Evolutionary conservation across 2,888 invertebrate genomes (phyloP), one percentile per base, ranked within the genome.

Genomic region (Athetis lepigone): DNA sequence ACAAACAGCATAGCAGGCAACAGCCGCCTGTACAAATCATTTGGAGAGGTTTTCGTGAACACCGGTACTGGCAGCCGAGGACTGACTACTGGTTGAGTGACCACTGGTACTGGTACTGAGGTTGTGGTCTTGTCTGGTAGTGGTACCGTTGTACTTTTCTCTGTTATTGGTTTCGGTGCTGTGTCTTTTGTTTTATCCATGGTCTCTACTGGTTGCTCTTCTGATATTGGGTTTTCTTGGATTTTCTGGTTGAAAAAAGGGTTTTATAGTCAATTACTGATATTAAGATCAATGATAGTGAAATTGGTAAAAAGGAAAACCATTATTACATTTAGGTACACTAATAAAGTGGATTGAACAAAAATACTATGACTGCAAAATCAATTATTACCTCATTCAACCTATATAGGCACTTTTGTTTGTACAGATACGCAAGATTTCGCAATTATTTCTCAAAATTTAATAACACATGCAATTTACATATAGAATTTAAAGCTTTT

Each of bases 1-100:
- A 97, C 95, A 92, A 97, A 98, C 73, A 97, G 93, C 47, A 97
- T 96, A 33, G 97, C 96, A 0, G 97, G 97, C 83, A 97, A 89
- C 64, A 97, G 90, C 72, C 92, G 90, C 57, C 95, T 86, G 63
- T 93, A 95, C 66, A 95, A 61, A 23, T 95, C 95, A 83, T 93
- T 93, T 0, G 94, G 94, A 0, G 92, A 86, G 1, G 90, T 89
- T 73, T 94, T 94, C 0, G 91, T 90, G 72, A 94, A 89, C 1
- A 89, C 75, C 0, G 92, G 92, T 13, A 92, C 75, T 0, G 90
- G 82, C 13, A 89, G 73, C 11, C 85, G 79, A 0, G 86, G 80
- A 0, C 82, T 79, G 0, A 77, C 55, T 2, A 79, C 77, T 0
- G 74, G 56, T 36, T 85, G 73, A 0, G 84, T 65, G 1, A 82